Conservation (phyloP, 2,888 invertebrate species). For the Achlya flavicornis region DNA sequence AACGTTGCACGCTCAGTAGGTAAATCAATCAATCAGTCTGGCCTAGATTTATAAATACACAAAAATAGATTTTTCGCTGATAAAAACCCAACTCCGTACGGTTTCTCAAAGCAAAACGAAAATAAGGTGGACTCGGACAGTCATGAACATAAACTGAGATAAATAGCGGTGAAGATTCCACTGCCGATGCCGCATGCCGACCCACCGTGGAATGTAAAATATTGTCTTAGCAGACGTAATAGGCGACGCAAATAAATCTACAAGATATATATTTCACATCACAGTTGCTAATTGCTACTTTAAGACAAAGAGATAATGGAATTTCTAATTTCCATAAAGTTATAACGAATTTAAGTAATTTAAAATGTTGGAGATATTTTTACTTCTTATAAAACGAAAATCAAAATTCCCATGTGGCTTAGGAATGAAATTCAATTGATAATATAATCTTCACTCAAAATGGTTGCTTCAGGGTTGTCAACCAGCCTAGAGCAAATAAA, state of each 20-base stretch:
- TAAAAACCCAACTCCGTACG: too few relatives aligned
- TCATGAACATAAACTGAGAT: conserved; percentile 4
- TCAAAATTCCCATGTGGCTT: too few relatives aligned
- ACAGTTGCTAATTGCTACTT: neutral
- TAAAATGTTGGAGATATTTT: too few relatives aligned
- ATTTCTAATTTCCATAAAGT: neutral
- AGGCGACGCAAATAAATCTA: neutral
- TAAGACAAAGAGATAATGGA: neutral
- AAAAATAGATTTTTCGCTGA: too few relatives aligned
- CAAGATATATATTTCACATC: neutral
- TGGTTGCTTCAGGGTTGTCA: too few relatives aligned
- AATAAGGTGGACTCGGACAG: conserved; percentile 1
- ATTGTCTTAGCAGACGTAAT: neutral
- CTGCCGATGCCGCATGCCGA: neutral
- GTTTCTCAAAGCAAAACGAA: neutral
- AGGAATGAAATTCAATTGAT: too few relatives aligned
- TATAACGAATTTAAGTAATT: too few relatives aligned
- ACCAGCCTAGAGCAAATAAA: too few relatives aligned
- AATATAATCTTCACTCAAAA: too few relatives aligned
- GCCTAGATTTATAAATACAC: too few relatives aligned
- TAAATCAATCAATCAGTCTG: neutral
- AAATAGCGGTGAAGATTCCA: neutral
- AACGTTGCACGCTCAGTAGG: too few relatives aligned
- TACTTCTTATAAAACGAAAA: too few relatives aligned
- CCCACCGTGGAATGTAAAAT: neutral